Percentiles rank a stretch among this genome's conserved stretches.
phyloP scores from a whole-genome alignment of 2,797 vertebrate species.

The Allobates femoralis region DNA sequence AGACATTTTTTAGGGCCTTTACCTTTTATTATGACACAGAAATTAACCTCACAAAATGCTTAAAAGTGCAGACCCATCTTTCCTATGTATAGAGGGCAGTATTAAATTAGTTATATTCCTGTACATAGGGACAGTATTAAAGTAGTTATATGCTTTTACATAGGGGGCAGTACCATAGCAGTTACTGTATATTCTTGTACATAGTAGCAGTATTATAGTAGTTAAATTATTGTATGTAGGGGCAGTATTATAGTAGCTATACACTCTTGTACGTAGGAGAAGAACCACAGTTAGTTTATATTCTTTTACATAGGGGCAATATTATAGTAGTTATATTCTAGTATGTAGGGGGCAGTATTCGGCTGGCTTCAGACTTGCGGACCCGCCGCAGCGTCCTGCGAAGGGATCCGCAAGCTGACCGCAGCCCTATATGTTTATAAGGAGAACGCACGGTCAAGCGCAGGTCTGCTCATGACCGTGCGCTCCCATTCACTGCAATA shows the following conservation, averaged over 20 bases:
- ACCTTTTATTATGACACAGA: background rate
- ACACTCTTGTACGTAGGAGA: too few relatives aligned
- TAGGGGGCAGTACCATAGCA: background rate
- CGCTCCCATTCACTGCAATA: too few relatives aligned
- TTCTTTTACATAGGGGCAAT: conserved; percentile 1
- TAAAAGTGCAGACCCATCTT: background rate
- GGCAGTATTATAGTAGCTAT: conserved; percentile 17
- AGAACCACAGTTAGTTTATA: conserved; percentile 6
- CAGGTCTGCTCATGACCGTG: too few relatives aligned
- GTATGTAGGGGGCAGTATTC: background rate
- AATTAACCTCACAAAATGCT: background rate
- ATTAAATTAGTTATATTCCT: conserved; percentile 15
- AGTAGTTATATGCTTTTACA: conserved; percentile 15
- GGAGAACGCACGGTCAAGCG: too few relatives aligned
- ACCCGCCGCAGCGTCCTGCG: too few relatives aligned
- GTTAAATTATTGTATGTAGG: conserved; percentile 8
- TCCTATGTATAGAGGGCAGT: background rate
- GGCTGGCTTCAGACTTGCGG: too few relatives aligned
- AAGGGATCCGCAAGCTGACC: too few relatives aligned
- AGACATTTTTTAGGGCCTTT: too few relatives aligned
- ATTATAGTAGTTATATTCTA: conserved; percentile 24
- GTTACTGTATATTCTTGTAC: too few relatives aligned
- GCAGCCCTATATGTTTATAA: too few relatives aligned
- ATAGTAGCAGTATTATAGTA: conserved; percentile 9
- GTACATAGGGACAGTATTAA: conserved; percentile 4